Percentiles rank a stretch among this genome's conserved stretches.
These are phyloP conservation scores for Idaea dimidiata DNA, from an alignment of 2,888 invertebrate genomes.

Conservation along the genomic window DNA sequence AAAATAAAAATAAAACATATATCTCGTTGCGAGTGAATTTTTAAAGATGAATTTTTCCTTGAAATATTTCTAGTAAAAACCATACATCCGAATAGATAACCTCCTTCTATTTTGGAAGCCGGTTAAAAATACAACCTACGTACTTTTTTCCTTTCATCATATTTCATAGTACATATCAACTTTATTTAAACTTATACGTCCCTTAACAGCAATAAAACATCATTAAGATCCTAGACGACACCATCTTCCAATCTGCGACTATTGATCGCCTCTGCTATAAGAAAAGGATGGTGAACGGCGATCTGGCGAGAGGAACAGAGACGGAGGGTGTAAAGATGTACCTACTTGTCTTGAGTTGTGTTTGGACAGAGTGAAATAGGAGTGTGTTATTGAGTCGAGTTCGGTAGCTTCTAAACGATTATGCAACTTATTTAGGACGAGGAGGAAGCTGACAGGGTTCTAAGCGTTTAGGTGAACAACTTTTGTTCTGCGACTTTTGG, in stretches of 20 bases:
- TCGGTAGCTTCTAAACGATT: no score
- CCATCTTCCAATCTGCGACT: conserved; percentile 22
- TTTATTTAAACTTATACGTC: conserved; percentile 7
- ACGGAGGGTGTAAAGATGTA: not conserved
- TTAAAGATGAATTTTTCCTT: no score
- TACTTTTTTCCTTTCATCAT: not conserved
- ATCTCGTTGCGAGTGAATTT: no score
- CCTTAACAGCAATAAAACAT: conserved; percentile 20
- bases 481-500: no score
- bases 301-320: not conserved
- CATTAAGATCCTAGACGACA: conserved; percentile 38
- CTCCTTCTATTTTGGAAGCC: not conserved
- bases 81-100: not conserved
- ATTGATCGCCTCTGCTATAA: not conserved
- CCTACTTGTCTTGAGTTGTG: not conserved
- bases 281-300: not conserved
- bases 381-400: not conserved
- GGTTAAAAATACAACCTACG: not conserved
- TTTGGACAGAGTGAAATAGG: not conserved
- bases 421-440: no score
- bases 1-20: no score
- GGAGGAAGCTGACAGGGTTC: no score
- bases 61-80: no score
- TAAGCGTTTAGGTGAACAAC: no score
- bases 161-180: not conserved